phyloP scores from a whole-genome alignment of 2,888 invertebrate species.

The Myopa tessellatipennis region DNA sequence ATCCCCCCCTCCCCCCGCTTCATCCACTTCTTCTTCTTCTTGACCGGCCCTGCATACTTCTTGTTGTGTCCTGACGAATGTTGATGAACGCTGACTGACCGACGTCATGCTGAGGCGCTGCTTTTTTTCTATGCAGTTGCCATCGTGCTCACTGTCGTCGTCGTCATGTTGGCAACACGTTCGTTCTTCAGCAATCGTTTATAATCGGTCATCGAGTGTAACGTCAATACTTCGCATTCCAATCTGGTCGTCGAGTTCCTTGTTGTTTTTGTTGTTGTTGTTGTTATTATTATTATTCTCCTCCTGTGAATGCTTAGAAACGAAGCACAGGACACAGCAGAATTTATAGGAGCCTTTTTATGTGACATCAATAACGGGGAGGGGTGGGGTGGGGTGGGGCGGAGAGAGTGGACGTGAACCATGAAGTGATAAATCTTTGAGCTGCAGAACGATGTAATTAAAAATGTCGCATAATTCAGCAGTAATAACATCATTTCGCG shows the following conservation, averaged over 20 bases:
- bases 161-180: conserved; percentile 13
- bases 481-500: too few relatives aligned
- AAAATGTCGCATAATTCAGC: too few relatives aligned
- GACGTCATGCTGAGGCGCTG: neutral
- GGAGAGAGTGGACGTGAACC: too few relatives aligned
- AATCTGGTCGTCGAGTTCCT: conserved; percentile 35
- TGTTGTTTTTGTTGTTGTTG: neutral
- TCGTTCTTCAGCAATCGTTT: conserved; percentile 31
- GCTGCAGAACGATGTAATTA: too few relatives aligned
- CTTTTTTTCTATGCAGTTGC: neutral
- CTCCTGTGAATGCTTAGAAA: neutral
- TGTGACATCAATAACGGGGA: neutral
- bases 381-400: too few relatives aligned
- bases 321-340: neutral
- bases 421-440: too few relatives aligned
- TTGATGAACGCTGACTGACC: too few relatives aligned
- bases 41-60: neutral
- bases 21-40: neutral
- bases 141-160: conserved; percentile 1
- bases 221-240: conserved; percentile 40
- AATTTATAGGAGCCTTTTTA: neutral
- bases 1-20: neutral
- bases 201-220: conserved; percentile 41
- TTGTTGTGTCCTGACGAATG: neutral
- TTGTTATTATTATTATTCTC: neutral